A percentile compares a stretch with the other conserved stretches of the same genome.
Evolutionary conservation across 2,113 vertebrate genomes (phyloP).

Genomic region (Myiopsitta monachus): DNA sequence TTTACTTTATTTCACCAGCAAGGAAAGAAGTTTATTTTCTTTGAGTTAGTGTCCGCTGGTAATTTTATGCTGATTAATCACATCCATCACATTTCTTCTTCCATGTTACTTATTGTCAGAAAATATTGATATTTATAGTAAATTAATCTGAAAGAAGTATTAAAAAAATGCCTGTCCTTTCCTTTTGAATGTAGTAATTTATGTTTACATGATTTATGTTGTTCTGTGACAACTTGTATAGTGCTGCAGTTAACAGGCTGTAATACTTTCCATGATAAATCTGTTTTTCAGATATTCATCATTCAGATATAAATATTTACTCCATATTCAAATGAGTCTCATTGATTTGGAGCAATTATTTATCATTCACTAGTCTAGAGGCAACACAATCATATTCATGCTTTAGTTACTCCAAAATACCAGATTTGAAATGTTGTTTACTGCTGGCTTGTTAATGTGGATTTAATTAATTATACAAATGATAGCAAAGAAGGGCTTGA

Average conservation of each 20-base stretch:
- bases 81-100: not conserved
- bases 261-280: not conserved
- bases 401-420: not conserved
- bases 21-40: not conserved
- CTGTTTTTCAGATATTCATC: not conserved
- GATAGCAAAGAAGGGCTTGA: not conserved
- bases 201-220: not conserved
- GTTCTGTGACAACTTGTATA: conserved; percentile 6
- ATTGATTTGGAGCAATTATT: conserved; percentile 11
- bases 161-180: not conserved
- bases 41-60: not conserved
- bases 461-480: not conserved
- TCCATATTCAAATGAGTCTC: not conserved
- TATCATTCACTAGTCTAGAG: not conserved
- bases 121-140: not conserved
- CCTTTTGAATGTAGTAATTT: not conserved
- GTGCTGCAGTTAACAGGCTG: not conserved
- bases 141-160: not conserved
- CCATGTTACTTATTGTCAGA: not conserved
- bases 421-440: not conserved
- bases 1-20: not conserved
- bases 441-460: not conserved
- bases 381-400: not conserved
- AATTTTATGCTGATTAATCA: not conserved
- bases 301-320: conserved; percentile 47